Conservation (phyloP, 1,140 invertebrate species). For the Eriosoma lanigerum region DNA sequence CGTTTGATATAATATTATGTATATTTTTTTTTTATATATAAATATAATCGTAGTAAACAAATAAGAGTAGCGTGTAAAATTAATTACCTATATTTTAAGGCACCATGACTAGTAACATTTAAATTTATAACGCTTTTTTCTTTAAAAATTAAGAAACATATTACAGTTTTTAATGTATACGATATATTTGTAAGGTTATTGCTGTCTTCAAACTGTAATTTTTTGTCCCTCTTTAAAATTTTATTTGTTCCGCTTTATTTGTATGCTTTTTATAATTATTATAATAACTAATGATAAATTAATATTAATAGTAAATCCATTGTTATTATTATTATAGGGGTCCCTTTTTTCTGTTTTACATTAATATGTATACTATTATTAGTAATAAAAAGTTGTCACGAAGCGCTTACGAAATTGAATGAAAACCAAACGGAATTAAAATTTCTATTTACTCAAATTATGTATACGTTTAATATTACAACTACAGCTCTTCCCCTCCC, state of each 20-base stretch:
- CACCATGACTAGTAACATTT: constrained; percentile 39
- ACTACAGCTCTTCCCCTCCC: not conserved
- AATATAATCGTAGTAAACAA: not conserved
- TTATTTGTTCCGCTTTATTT: constrained; percentile 36
- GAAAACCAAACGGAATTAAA: no score
- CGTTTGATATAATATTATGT: constrained; percentile 41
- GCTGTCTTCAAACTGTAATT: constrained; percentile 21
- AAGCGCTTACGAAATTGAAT: not conserved
- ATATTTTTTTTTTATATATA: no score
- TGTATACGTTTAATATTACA: constrained; percentile 27
- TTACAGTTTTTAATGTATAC: constrained; percentile 48
- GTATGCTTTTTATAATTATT: constrained; percentile 41
- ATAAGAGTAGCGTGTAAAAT: constrained; percentile 3
- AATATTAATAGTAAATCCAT: constrained; percentile 8
- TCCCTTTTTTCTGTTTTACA: constrained; percentile 2
- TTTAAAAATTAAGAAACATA: constrained; percentile 37
- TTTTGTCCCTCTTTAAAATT: constrained; percentile 5
- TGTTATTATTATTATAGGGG: constrained; percentile 30
- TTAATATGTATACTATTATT: not conserved
- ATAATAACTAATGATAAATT: not conserved
- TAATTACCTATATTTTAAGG: constrained; percentile 32
- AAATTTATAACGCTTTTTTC: constrained; percentile 24
- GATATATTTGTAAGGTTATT: constrained; percentile 50
- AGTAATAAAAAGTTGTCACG: not conserved
- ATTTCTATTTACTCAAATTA: not conserved